phyloP scores from a whole-genome alignment of 2,113 vertebrate species.

The Ammodytes marinus region DNA sequence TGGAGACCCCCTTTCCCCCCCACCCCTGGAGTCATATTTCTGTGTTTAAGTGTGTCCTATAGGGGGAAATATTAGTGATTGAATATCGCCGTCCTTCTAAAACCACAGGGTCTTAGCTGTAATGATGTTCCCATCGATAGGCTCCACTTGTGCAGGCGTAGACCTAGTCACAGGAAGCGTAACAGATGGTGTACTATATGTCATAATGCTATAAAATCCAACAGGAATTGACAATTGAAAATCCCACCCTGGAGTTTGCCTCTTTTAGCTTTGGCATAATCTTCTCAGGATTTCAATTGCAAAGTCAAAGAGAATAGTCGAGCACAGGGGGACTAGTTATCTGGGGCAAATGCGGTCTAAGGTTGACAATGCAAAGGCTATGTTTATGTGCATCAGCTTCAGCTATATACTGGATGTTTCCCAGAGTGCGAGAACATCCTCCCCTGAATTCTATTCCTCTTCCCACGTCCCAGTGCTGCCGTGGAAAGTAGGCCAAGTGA shows the following conservation, averaged over 20 bases:
- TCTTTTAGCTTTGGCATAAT: constrained; percentile 82
- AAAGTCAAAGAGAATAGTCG: constrained; percentile 81
- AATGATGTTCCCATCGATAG: constrained; percentile 62
- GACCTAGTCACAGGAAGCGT: constrained; percentile 68
- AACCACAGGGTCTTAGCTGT: constrained; percentile 41
- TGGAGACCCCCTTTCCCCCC: constrained; percentile 36
- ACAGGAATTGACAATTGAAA: constrained; percentile 82
- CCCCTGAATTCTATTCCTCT: constrained; percentile 83
- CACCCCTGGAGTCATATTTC: constrained; percentile 43
- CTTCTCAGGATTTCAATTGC: constrained; percentile 83
- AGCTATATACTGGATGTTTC: constrained; percentile 77
- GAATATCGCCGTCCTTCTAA: constrained; percentile 48
- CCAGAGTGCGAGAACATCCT: constrained; percentile 82
- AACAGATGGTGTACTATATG: constrained; percentile 82
- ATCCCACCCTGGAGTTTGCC: constrained; percentile 81
- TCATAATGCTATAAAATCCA: constrained; percentile 83
- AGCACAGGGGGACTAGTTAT: constrained; percentile 83
- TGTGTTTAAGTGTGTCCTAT: constrained; percentile 26
- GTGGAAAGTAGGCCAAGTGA: constrained; percentile 85
- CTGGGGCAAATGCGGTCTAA: constrained; percentile 83
- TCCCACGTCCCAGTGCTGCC: constrained; percentile 82
- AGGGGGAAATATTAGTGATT: constrained; percentile 36
- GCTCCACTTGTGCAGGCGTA: constrained; percentile 62
- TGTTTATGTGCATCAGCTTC: constrained; percentile 81
- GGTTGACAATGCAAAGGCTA: constrained; percentile 83